These are phyloP conservation scores for Mustela lutreola DNA, from an alignment of 2,113 vertebrate species.

Conservation along the genomic window DNA sequence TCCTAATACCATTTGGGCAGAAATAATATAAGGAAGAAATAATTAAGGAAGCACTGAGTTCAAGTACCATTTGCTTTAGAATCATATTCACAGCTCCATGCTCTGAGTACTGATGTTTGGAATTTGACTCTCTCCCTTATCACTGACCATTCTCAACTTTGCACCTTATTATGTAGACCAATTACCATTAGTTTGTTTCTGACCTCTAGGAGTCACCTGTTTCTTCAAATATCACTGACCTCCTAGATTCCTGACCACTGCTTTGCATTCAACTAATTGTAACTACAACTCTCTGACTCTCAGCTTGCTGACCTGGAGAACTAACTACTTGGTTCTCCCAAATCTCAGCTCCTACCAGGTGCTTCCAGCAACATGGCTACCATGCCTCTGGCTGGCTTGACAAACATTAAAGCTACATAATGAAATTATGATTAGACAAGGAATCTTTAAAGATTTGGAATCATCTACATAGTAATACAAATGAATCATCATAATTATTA, in stretches of 20 bases:
- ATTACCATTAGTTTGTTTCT: slow-evolving; percentile 71
- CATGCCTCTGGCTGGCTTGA: not conserved
- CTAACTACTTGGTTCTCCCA: slow-evolving; percentile 53
- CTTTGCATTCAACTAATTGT: slow-evolving; percentile 50
- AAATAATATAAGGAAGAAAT: slow-evolving; percentile 22
- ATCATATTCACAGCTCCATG: not conserved
- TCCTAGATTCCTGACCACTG: slow-evolving; percentile 54
- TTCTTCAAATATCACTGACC: slow-evolving; percentile 64
- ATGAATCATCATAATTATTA: not conserved
- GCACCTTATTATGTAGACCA: slow-evolving; percentile 24
- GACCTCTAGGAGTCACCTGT: slow-evolving; percentile 49
- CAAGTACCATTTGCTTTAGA: slow-evolving; percentile 42
- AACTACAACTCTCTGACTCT: slow-evolving; percentile 56
- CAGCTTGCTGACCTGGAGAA: slow-evolving; percentile 53
- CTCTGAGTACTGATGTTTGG: slow-evolving; percentile 9
- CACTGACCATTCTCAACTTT: not conserved
- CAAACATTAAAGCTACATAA: slow-evolving; percentile 9
- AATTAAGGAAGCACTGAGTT: not conserved
- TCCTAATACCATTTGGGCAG: slow-evolving; percentile 35
- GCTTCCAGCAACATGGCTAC: not conserved
- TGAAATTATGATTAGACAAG: slow-evolving; percentile 43
- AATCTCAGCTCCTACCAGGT: slow-evolving; percentile 34
- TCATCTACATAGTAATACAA: slow-evolving; percentile 41
- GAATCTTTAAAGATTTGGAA: slow-evolving; percentile 12
- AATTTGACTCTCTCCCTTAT: slow-evolving; percentile 32